These are phyloP conservation scores for Pterocles orientalis DNA, from an alignment of 2,113 vertebrate species.

Conservation along the genomic window DNA sequence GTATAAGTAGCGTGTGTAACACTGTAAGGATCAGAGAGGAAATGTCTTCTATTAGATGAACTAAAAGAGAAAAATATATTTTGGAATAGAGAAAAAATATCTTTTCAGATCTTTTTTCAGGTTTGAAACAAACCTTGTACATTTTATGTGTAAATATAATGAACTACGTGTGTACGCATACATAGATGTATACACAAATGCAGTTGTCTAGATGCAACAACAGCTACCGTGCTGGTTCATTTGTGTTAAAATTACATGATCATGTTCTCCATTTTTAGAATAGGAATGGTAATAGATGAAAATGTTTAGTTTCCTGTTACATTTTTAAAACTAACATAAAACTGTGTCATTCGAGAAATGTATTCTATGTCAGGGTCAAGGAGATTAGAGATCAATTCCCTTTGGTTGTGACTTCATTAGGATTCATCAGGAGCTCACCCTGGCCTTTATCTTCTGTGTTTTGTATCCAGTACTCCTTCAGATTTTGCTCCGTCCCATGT, in stretches of 20 bases:
- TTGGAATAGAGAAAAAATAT: neutral
- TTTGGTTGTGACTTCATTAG: neutral
- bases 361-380: neutral
- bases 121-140: neutral
- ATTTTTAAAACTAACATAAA: neutral
- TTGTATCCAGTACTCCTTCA: neutral
- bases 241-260: neutral
- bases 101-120: neutral
- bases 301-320: neutral
- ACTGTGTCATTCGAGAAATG: neutral
- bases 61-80: neutral
- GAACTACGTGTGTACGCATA: fast-evolving
- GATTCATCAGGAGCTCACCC: neutral
- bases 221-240: neutral
- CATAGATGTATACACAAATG: fast-evolving
- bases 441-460: neutral
- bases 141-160: neutral
- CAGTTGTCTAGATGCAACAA: neutral
- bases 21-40: neutral
- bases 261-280: neutral
- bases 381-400: neutral
- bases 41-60: neutral
- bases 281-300: neutral
- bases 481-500: neutral
- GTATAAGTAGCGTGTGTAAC: neutral